Percentiles rank a stretch among this genome's conserved stretches.
phyloP scores from a whole-genome alignment of 2,888 invertebrate genomes.

The Tipula vernalis region DNA sequence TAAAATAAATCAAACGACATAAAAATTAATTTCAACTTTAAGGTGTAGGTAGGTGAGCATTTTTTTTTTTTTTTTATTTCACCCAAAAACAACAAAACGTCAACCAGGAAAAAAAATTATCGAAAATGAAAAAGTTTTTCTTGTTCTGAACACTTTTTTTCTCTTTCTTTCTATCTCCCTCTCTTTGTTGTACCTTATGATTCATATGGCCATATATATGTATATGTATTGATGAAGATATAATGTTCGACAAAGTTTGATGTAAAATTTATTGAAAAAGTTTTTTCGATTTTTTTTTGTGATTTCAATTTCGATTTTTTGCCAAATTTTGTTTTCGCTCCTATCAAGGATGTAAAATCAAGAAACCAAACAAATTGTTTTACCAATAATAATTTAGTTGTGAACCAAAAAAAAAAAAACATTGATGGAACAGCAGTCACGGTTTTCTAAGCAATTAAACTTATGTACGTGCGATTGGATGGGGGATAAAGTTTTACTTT shows the following conservation, averaged over 20 bases:
- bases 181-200: background rate
- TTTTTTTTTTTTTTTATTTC: background rate
- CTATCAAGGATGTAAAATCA: background rate
- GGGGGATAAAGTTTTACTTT: too few species aligned
- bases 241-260: background rate
- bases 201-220: background rate
- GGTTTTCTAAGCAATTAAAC: background rate
- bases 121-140: background rate
- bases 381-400: background rate
- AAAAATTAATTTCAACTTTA: background rate
- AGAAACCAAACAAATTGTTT: background rate
- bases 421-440: background rate
- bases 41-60: background rate
- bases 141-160: background rate
- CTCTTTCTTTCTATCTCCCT: background rate
- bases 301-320: background rate
- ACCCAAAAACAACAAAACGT: background rate
- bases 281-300: background rate
- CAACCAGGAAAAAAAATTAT: background rate
- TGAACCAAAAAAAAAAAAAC: background rate
- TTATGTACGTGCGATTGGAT: too few species aligned
- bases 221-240: background rate
- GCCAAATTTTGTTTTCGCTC: background rate
- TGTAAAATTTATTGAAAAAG: background rate
- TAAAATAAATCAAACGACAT: background rate